Evolutionary conservation across 2,113 vertebrate species (phyloP), one percentile per base, ranked within the genome.

Genomic region (Erythrolamprus reginae): DNA sequence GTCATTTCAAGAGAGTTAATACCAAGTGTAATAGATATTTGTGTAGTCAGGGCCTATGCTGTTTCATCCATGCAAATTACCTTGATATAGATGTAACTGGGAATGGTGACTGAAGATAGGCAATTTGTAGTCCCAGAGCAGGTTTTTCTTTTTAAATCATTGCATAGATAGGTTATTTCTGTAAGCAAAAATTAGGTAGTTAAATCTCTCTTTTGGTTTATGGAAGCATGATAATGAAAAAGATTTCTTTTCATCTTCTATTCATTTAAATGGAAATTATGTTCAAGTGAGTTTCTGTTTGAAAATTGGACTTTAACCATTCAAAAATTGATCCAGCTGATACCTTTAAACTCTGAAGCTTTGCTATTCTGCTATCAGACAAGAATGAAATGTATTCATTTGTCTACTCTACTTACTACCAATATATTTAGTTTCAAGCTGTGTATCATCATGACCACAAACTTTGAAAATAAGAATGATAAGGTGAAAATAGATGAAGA

Each of bases 401-500:
- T 33, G n/a, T 58, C 90, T 90, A 82, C 84, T 3, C 88, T 92
- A 45, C 92, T 83, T 82, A 88, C 8, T 91, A 10, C 1, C 56
- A 90, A 21, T 87, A 87, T 82, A 89, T n/a, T 15, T 65, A 61
- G 10, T 83, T 89, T 90, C 45, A 42, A 45, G 56, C 3, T 0
- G 12, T 42, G 55, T 92, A 5, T 3, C 84, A 90, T 87, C 45
- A 92, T 56, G 0, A 87, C 0, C 82, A 8, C 13, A 82, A 93
- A 89, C 8, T 90, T 8, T 88, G 90, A 89, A 88, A 92, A 1
- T 0, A 0, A 52, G 83, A 92, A 15, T 90, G 58, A 87, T 19
- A 90, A 95, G 91, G 91, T 28, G 15, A 93, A 90, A 0, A 13
- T 87, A 17, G 82, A 77, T 93, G 47, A 7, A 89, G 19, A 53